Evolutionary conservation across 2,113 vertebrate species (phyloP), one percentile per base, ranked within the genome.

Genomic region (Anas platyrhynchos): DNA sequence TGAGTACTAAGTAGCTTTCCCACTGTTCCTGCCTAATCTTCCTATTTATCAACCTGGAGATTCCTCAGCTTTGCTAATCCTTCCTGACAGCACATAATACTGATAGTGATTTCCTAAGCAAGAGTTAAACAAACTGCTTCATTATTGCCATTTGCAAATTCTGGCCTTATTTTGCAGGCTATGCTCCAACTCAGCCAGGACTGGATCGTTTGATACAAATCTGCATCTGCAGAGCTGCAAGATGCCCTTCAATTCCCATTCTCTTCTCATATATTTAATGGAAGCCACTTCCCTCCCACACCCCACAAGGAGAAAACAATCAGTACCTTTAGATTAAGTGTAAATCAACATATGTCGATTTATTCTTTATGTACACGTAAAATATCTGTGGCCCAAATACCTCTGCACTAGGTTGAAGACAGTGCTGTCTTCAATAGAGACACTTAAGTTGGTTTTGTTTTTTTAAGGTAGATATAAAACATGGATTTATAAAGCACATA

Each of bases 61-160:
- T 69, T 92, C 76, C 72, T 94, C 94, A 87, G 91, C 76, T 90
- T 88, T 83, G 83, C 77, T 95, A 96, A 88, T 92, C 87, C 94
- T 93, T 88, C 52, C 84, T 69, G 74, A 94, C 91, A 95, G 71
- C n/a, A 65, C 76, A 46, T 89, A 94, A 95, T 93, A 77, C 95
- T 67, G 29, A 91, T 8, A 85, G 52, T 46, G 65, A 97, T 95
- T 96, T 97, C 89, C 83, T 76, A 85, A 96, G 65, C 82, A 91
- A 78, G 63, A 91, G 86, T 91, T 97, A 93, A 96, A 90, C 41
- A 88, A 96, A 96, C 92, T 74, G 88, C 67, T 93, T 48, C 32
- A 63, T 97, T 96, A 95, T 63, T 92, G 73, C 75, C 88, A 91
- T 82, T 93, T 86, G 91, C 90, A 97, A 96, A 88, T 96, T 94